Conservation (phyloP, 1,140 invertebrate genomes). For the Archegozetes longisetosus region DNA sequence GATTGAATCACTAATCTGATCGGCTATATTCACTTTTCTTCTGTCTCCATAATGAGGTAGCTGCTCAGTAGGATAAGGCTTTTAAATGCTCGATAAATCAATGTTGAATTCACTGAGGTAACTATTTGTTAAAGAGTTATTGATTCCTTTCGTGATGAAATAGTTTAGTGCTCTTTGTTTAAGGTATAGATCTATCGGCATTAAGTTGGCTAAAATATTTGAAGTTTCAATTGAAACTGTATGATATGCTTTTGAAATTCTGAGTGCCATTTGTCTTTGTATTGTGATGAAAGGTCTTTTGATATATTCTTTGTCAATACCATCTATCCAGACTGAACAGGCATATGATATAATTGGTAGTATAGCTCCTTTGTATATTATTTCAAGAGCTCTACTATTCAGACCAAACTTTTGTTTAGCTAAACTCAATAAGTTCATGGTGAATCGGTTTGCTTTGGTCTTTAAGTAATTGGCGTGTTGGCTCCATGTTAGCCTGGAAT, state of each 20-base stretch:
- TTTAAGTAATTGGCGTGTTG: background rate
- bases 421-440: background rate
- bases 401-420: background rate
- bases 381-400: background rate
- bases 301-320: background rate
- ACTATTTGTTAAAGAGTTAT: no score
- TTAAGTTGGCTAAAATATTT: background rate
- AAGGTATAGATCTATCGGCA: background rate
- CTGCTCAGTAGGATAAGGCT: no score
- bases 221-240: background rate
- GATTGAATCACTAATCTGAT: no score
- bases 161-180: background rate
- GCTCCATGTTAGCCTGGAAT: background rate
- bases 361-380: background rate
- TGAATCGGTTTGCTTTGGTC: background rate
- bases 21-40: no score
- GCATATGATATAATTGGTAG: background rate
- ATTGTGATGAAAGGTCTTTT: background rate
- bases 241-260: background rate
- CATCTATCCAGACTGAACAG: background rate
- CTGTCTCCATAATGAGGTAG: no score
- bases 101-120: no score
- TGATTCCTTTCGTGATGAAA: no score
- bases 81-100: no score
- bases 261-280: background rate